Percentiles rank a stretch among this genome's conserved stretches.
Evolutionary conservation across 2,797 vertebrate species (phyloP).

Genomic region (Oryzias dopingdopingensis): DNA sequence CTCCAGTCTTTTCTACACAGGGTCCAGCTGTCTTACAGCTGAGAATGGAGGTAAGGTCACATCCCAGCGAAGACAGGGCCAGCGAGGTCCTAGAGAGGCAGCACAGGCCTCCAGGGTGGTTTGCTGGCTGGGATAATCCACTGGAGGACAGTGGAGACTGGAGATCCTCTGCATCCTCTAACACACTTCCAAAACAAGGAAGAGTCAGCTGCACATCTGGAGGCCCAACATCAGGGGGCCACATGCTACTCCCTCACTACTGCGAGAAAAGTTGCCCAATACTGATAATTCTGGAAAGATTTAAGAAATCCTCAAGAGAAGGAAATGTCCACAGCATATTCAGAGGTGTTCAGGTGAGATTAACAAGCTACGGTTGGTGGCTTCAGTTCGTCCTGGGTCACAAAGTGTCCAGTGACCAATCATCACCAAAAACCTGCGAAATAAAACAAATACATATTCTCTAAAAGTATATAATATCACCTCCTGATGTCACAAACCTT

Average conservation of each 20-base stretch:
- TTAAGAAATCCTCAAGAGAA: conserved; percentile 33
- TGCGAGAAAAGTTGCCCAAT: conserved; percentile 16
- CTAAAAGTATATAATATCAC: too few species aligned
- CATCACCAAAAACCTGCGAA: conserved; percentile 51
- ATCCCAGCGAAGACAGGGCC: conserved; percentile 71
- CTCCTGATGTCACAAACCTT: too few species aligned
- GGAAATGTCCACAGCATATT: conserved; percentile 29
- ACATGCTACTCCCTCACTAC: conserved; percentile 72
- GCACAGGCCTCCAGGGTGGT: conserved; percentile 76
- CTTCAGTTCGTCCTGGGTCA: conserved; percentile 45
- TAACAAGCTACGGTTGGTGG: conserved; percentile 29
- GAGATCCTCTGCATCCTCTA: conserved; percentile 80
- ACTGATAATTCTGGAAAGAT: conserved; percentile 5
- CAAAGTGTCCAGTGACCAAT: conserved; percentile 43
- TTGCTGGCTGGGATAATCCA: conserved; percentile 74
- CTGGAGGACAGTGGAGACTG: conserved; percentile 73
- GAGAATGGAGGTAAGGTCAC: conserved; percentile 82
- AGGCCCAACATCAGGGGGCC: conserved; percentile 79
- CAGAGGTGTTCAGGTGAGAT: conserved; percentile 8
- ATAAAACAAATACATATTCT: background rate
- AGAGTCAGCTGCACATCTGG: conserved; percentile 81
- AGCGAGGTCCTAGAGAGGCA: conserved; percentile 65
- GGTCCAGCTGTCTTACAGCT: conserved; percentile 81
- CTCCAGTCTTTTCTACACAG: conserved; percentile 77
- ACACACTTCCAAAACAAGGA: conserved; percentile 81